Conservation (phyloP, 2,797 vertebrate genomes). For the Ceryle rudis region DNA sequence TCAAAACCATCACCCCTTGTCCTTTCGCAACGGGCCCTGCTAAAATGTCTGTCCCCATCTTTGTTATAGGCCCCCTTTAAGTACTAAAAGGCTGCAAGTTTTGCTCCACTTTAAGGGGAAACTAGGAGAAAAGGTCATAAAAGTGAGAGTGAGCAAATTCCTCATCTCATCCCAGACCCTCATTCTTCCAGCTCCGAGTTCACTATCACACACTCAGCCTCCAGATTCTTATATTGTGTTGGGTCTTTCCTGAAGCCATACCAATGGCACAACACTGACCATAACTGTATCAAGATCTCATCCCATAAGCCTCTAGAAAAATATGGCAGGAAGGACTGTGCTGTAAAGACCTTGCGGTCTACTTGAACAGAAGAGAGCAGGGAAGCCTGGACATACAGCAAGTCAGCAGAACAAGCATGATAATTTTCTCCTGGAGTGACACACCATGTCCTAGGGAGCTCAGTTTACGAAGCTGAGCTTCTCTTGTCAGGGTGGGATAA, state of each 20-base stretch:
- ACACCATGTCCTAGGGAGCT: background rate
- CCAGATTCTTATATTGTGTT: background rate
- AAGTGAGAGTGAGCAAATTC: background rate
- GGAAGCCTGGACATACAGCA: background rate
- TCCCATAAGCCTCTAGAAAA: background rate
- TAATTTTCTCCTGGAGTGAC: background rate
- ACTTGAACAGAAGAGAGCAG: background rate
- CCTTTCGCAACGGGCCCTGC: too few relatives aligned
- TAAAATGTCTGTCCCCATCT: too few relatives aligned
- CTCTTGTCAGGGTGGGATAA: background rate
- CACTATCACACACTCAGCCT: background rate
- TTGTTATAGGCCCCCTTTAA: too few relatives aligned
- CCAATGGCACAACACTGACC: rapidly evolving
- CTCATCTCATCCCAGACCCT: background rate
- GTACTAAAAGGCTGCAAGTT: background rate
- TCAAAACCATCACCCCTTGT: too few relatives aligned
- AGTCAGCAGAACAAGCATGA: background rate
- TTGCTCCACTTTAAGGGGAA: background rate
- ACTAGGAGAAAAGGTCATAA: background rate
- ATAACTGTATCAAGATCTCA: background rate
- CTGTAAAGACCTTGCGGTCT: background rate
- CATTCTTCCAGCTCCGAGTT: background rate
- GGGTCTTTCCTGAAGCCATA: background rate
- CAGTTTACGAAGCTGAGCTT: background rate
- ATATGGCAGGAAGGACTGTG: background rate